Evolutionary conservation across 2,797 vertebrate genomes (phyloP).

Genomic region (Rallus crepitans): DNA sequence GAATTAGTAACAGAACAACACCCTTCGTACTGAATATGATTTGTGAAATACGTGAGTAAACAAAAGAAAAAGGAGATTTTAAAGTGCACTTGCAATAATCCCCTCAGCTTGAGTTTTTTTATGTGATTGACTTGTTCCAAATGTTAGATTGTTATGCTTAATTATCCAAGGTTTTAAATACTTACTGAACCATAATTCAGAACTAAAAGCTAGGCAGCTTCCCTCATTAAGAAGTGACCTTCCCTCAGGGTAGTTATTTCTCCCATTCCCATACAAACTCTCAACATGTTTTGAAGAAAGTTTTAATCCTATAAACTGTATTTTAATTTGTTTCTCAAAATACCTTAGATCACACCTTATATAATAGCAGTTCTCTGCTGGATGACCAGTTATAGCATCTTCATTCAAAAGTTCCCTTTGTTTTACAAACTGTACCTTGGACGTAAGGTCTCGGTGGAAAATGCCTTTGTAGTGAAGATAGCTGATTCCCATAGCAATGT

Average conservation of each 20-base stretch:
- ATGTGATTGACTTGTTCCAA: not conserved
- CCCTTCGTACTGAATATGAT: not conserved
- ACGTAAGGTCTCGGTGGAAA: slow-evolving; percentile 98
- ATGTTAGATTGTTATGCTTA: slow-evolving; percentile 10
- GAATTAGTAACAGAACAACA: not conserved
- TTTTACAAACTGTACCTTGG: slow-evolving; percentile 85
- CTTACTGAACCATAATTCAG: not conserved
- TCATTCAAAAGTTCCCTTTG: not conserved
- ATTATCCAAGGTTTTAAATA: slow-evolving; percentile 27
- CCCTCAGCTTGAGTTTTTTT: not conserved
- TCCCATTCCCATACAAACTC: not conserved
- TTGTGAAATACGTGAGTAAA: not conserved
- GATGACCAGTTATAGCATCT: not conserved
- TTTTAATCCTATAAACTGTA: not conserved
- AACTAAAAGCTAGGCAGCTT: not conserved
- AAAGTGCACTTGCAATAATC: not conserved
- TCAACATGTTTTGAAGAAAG: not conserved
- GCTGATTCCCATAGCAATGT: slow-evolving; percentile 90
- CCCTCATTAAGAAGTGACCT: slow-evolving; percentile 10
- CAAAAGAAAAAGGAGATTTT: slow-evolving; percentile 17
- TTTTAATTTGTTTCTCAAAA: slow-evolving; percentile 2
- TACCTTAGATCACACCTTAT: not conserved
- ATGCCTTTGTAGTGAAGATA: slow-evolving; percentile 98
- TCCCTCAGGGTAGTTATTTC: not conserved
- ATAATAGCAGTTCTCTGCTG: not conserved